Evolutionary conservation across 2,113 vertebrate species (phyloP), one percentile per base, ranked within the genome.

Genomic region (Butorides virescens): DNA sequence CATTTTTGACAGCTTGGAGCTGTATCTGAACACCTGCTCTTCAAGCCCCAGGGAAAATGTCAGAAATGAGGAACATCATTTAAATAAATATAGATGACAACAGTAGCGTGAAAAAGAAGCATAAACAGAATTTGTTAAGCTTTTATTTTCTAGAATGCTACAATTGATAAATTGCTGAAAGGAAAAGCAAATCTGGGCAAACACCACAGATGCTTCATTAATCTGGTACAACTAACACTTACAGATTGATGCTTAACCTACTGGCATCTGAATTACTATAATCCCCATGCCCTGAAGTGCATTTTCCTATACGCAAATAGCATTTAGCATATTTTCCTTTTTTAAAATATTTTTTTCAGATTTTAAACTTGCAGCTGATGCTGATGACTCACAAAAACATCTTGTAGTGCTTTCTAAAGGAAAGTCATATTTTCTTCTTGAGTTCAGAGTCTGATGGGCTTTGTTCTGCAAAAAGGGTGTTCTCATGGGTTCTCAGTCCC

Each of bases 1-100:
- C 62, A 94, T 95, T 90, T 90, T 74, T 93, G 68, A 92, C 86
- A 90, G 75, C 92, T 95, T 92, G 78, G 71, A 84, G 61, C 52
- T 86, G 3, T 75, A 80, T 71, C 59, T 50, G 81, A 96, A 74
- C 88, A 96, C 88, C 81, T 95, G 94, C 73, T 95, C 88, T 91
- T 85, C 56, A 84, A 78, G 74, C 92, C 8, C 1, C 44, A 70
- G 62, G 78, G 86, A 93, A 88, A 92, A 83, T 37, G 34, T 75
- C 66, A 94, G 77, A 94, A 94, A 92, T 37, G 32, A 67, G 56
- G 34, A 96, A 36, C 61, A 55, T 66, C 22, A 53, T 86, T 96
- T 91, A 84, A 93, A 92, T 86, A 94, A 95, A 90, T 56, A 82
- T 9, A 94, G 80, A 80, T 79, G 67, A 79, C 73, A 93, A 61